Conservation (phyloP, 1,140 invertebrate genomes). For the Leptinotarsa undecemlineata region DNA sequence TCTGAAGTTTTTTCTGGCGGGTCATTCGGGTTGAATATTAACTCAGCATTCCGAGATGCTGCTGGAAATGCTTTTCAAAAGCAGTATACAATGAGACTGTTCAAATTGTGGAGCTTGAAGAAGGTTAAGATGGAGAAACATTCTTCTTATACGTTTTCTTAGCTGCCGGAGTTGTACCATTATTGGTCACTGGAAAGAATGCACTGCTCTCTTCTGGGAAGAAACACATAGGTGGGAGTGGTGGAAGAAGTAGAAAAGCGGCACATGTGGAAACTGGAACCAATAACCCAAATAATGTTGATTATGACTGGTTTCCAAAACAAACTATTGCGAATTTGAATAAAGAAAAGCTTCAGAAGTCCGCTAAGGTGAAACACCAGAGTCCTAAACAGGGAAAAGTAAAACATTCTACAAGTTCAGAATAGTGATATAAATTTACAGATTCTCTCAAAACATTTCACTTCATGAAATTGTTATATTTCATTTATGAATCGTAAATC, state of each 20-base stretch:
- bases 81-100: conserved; percentile 99
- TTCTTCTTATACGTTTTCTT: conserved; percentile 97
- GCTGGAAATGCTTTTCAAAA: conserved; percentile 66
- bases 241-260: conserved; percentile 61
- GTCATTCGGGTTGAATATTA: conserved; percentile 93
- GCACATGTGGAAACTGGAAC: conserved; percentile 75
- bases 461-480: conserved; percentile 26
- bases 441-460: conserved; percentile 19
- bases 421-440: conserved; percentile 56
- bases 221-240: conserved; percentile 54
- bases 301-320: conserved; percentile 97
- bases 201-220: conserved; percentile 79
- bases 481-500: conserved; percentile 28
- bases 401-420: conserved; percentile 69
- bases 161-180: conserved; percentile 82
- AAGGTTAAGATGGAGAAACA: conserved; percentile 95
- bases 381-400: conserved; percentile 75
- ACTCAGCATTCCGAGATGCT: conserved; percentile 89
- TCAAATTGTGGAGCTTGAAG: conserved; percentile 93
- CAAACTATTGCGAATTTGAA: conserved; percentile 80
- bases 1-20: conserved; percentile 93
- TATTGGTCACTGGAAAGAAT: conserved; percentile 89
- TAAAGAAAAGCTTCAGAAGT: conserved; percentile 60
- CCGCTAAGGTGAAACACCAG: conserved; percentile 60
- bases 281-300: conserved; percentile 88